phyloP scores from a whole-genome alignment of 2,113 vertebrate species.

The Heloderma charlesbogerti region DNA sequence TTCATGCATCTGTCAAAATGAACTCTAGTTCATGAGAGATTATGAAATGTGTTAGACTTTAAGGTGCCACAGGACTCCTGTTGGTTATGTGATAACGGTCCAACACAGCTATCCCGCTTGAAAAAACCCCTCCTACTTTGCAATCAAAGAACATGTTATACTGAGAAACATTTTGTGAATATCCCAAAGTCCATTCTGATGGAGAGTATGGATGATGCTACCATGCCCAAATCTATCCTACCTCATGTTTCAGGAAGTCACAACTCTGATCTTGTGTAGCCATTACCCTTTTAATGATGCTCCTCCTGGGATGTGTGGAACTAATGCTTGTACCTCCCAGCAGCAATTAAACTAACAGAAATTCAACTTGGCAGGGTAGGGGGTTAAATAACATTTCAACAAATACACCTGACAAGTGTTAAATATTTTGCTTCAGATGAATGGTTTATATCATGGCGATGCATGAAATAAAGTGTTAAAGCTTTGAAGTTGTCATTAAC shows the following conservation, averaged over 20 bases:
- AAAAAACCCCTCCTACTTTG: not conserved
- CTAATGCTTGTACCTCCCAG: not conserved
- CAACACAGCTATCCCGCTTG: not conserved
- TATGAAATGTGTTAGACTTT: not conserved
- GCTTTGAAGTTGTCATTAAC: slow-evolving; percentile 20
- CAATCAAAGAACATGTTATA: not conserved
- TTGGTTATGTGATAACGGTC: not conserved
- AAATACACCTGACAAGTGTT: slow-evolving; percentile 3
- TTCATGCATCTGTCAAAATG: not conserved
- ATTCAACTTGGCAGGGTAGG: not conserved
- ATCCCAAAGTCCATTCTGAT: too few relatives aligned
- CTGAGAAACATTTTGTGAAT: not conserved
- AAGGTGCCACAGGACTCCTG: too few relatives aligned
- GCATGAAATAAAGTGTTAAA: slow-evolving; percentile 20
- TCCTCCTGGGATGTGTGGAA: not conserved
- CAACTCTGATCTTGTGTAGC: not conserved
- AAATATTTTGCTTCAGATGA: slow-evolving; percentile 24
- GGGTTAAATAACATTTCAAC: slow-evolving; percentile 7
- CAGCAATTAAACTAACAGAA: not conserved
- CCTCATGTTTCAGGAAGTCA: not conserved
- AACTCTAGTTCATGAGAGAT: too few relatives aligned
- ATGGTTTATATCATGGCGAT: slow-evolving; percentile 13
- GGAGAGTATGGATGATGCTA: not conserved
- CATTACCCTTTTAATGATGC: not conserved
- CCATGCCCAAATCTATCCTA: not conserved